phyloP scores from a whole-genome alignment of 2,113 vertebrate species.

The Campylorhamphus procurvoides region DNA sequence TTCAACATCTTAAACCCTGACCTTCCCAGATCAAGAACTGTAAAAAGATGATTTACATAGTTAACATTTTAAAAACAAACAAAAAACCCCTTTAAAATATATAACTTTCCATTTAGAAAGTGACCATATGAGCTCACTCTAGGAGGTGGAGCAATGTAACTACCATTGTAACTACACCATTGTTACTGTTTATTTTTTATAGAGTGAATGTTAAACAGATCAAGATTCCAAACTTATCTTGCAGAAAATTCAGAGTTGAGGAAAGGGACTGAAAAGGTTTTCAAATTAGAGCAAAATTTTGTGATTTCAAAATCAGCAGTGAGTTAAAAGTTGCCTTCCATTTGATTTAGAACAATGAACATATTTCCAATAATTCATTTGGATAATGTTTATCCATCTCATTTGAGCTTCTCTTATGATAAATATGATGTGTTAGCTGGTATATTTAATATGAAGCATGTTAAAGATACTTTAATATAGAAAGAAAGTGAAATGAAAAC shows the following conservation, averaged over 20 bases:
- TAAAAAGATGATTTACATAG: not conserved
- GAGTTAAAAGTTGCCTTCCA: not conserved
- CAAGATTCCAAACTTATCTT: not conserved
- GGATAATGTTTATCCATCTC: slow-evolving; percentile 22
- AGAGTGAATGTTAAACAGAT: not conserved
- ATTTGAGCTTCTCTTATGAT: slow-evolving; percentile 1
- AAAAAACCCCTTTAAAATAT: not conserved
- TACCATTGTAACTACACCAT: not conserved
- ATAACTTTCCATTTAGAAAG: not conserved
- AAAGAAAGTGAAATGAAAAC: slow-evolving; percentile 26
- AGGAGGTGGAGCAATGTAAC: not conserved
- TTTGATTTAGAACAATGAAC: not conserved
- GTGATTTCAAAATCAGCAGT: not conserved
- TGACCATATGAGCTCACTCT: not conserved
- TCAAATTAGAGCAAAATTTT: not conserved
- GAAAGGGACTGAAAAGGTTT: not conserved
- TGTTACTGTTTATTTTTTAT: not conserved
- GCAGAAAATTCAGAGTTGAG: not conserved
- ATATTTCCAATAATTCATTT: slow-evolving; percentile 16
- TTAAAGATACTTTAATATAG: slow-evolving; percentile 24
- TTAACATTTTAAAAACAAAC: not conserved
- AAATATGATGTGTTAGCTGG: slow-evolving; percentile 3
- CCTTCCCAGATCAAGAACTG: not conserved
- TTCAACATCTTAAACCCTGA: not conserved
- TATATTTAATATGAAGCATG: slow-evolving; percentile 37